Percentiles rank a stretch among this genome's conserved stretches.
Evolutionary conservation across 2,888 invertebrate species (phyloP).

Genomic region (Copidosoma aretas): DNA sequence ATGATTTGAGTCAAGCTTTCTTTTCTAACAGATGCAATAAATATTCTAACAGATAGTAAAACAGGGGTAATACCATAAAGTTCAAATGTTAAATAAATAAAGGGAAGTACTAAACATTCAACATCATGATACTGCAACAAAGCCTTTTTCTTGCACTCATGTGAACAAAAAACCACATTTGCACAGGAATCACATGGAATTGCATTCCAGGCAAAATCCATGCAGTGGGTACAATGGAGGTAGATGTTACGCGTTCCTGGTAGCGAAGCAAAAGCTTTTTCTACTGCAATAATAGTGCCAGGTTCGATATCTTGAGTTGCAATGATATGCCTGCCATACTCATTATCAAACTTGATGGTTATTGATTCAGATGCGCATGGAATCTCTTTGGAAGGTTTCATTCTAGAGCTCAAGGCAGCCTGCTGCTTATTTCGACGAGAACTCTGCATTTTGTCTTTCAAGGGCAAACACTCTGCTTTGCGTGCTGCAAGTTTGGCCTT

Average conservation of each 20-base stretch:
- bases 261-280: background rate
- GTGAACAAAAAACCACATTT: background rate
- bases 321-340: constrained; percentile 5
- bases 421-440: background rate
- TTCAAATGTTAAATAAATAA: too few relatives aligned
- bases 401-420: background rate
- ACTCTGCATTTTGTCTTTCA: too few relatives aligned
- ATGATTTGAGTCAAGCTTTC: background rate
- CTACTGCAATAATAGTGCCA: background rate
- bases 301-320: constrained; percentile 1
- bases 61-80: too few relatives aligned
- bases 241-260: background rate
- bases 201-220: background rate
- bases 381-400: background rate
- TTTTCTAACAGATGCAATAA: background rate
- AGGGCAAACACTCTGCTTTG: background rate
- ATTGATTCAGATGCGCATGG: constrained; percentile 2
- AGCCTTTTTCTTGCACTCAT: constrained; percentile 1
- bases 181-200: constrained; percentile 4
- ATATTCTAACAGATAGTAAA: background rate
- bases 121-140: background rate
- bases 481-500: constrained; percentile 63
- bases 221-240: background rate
- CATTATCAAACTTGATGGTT: background rate
- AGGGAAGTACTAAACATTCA: background rate